A percentile compares a stretch with the other conserved stretches of the same genome.
Evolutionary conservation across 1,140 invertebrate species (phyloP).

Genomic region (Orius insidiosus): DNA sequence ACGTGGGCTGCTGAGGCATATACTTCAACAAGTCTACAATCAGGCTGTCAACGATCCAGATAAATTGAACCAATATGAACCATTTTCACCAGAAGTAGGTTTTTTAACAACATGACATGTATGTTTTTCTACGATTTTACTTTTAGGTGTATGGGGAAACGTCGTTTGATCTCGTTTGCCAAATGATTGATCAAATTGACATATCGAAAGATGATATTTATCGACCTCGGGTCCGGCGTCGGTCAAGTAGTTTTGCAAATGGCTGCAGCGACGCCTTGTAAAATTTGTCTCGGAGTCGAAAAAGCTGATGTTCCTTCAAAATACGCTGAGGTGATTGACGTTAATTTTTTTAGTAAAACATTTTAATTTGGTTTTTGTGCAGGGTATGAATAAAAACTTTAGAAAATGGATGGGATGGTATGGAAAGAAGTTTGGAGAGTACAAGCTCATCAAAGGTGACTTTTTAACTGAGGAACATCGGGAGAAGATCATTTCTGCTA

Average conservation of each 20-base stretch:
- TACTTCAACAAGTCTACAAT: conserved; percentile 93
- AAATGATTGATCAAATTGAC: conserved; percentile 92
- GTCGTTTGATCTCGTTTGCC: conserved; percentile 85
- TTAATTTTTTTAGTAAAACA: conserved; percentile 22
- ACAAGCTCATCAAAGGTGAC: conserved; percentile 82
- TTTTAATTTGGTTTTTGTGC: conserved; percentile 21
- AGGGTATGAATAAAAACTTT: conserved; percentile 82
- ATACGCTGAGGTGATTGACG: conserved; percentile 66
- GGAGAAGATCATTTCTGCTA: conserved; percentile 79
- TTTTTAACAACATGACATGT: too few relatives aligned
- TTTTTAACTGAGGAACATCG: conserved; percentile 80
- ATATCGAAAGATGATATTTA: conserved; percentile 85
- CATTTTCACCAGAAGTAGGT: conserved; percentile 76
- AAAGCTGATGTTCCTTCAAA: conserved; percentile 87
- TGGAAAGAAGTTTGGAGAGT: conserved; percentile 82
- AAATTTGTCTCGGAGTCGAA: conserved; percentile 87
- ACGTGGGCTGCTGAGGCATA: conserved; percentile 73
- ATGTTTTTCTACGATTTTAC: neutral
- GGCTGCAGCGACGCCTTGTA: conserved; percentile 80
- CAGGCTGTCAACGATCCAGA: conserved; percentile 90
- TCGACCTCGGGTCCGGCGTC: conserved; percentile 93
- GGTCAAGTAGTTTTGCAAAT: conserved; percentile 96
- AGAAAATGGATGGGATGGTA: conserved; percentile 93
- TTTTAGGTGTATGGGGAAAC: conserved; percentile 91
- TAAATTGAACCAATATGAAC: conserved; percentile 93